A percentile compares a stretch with the other conserved stretches of the same genome.
phyloP scores from a whole-genome alignment of 2,888 invertebrate species.

The Acrobasis consociella region DNA sequence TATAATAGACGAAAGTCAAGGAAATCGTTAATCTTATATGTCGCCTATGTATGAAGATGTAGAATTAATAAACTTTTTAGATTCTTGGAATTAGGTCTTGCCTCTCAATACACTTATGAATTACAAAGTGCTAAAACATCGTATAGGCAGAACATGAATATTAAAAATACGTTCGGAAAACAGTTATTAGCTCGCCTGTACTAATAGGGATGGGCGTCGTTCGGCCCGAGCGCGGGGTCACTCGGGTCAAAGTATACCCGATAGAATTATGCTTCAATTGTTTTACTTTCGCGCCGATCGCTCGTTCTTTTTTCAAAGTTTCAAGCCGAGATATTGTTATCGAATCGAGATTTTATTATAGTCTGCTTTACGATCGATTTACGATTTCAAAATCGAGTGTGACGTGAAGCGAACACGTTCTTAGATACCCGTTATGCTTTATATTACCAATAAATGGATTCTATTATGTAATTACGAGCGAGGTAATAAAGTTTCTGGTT shows the following conservation, averaged over 20 bases:
- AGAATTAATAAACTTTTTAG: too few species aligned
- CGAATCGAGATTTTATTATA: slow-evolving; percentile 32
- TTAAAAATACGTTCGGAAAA: slow-evolving; percentile 29
- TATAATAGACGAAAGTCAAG: too few species aligned
- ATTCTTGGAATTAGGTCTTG: too few species aligned
- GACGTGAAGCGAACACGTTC: slow-evolving; percentile 62
- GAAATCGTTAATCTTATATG: too few species aligned
- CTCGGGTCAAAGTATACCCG: slow-evolving; percentile 18
- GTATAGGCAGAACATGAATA: too few species aligned
- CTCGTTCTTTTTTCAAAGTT: slow-evolving; percentile 36
- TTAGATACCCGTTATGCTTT: slow-evolving; percentile 41
- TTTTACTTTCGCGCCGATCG: slow-evolving; percentile 33
- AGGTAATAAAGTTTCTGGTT: slow-evolving; percentile 16
- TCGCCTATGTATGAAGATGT: too few species aligned
- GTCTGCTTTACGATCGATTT: slow-evolving; percentile 54
- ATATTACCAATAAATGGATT: slow-evolving; percentile 17
- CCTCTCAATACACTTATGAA: too few species aligned
- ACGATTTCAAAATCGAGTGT: slow-evolving; percentile 59
- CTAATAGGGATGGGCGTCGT: slow-evolving; percentile 23
- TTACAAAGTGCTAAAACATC: too few species aligned
- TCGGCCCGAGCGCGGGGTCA: slow-evolving; percentile 20
- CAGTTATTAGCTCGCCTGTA: slow-evolving; percentile 19
- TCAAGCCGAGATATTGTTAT: slow-evolving; percentile 21
- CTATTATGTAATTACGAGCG: slow-evolving; percentile 18
- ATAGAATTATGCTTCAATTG: slow-evolving; percentile 21